Base-by-base conservation (phyloP, 1,140 invertebrate species). In the Fopius arisanus region DNA sequence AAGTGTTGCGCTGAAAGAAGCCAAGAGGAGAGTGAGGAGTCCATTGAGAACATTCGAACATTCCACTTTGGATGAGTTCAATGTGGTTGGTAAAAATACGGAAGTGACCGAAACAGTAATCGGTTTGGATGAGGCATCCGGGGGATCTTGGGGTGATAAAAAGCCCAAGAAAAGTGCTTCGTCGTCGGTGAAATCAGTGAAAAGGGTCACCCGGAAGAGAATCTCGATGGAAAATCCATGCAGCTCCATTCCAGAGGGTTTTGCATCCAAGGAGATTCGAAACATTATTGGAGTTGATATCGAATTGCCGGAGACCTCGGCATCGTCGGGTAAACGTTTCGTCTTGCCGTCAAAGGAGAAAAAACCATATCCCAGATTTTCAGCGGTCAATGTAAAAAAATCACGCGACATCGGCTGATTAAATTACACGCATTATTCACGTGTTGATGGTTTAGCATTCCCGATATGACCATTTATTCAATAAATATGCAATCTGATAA, bases 1-100 rank as follows among this genome's bases (percentile, higher is more conserved):
- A 9, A 67, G 65, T 10, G 51, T 23, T 37, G 62, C 29, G 3
- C 51, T 72, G 10, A 75, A 66, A 48, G 43, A 70, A 63, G 73
- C 70, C 6, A 71, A 54, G 40, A 40, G 29, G 7, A 28, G 73
- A 72, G 23, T 37, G 43, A 21, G 29, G 5, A 33, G 37, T 16
- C n/a, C 12, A 31, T 31, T n/a, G n/a, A 23, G 54, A 59, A 59
- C 10, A 59, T 23, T 26, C 23, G 19, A 59, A 19, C 10, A 12
- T 28, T 59, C 23, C 21, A 59, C 54, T 3, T 26, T 21, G 21
- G 54, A 21, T 1, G 10, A 59, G 26, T 59, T 59, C 23, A 59
- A 26, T 26, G 23, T 28, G 16, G 28, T 43, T 16, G 54, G 33
- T n/a, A 23, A 21, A 33, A 43, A 59, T 3, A 28, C 54, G 54